Evolutionary conservation across 2,888 invertebrate species (phyloP).

Genomic region (Molanna angustata): DNA sequence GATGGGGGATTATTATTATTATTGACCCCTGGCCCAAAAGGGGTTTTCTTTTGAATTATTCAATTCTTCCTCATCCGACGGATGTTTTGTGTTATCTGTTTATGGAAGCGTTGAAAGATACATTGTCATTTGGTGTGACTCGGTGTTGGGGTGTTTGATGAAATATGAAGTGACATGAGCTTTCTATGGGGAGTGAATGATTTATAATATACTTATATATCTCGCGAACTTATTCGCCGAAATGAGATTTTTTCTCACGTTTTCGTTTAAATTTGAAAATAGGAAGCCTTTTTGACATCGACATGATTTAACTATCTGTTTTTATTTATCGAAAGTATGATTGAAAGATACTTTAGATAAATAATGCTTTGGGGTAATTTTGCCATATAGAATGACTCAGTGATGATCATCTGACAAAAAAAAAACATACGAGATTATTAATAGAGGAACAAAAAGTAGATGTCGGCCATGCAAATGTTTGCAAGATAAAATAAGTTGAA

Average conservation of each 20-base stretch:
- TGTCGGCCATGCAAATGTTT: too few species aligned
- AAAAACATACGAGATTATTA: too few species aligned
- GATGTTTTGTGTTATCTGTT: conserved; percentile 15
- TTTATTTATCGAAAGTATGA: too few species aligned
- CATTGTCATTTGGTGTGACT: conserved; percentile 14
- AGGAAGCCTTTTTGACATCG: too few species aligned
- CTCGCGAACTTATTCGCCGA: neutral
- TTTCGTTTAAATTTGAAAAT: too few species aligned
- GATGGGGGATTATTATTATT: conserved; percentile 22
- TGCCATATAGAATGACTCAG: too few species aligned
- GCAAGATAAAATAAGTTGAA: too few species aligned
- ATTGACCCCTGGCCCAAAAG: conserved; percentile 21
- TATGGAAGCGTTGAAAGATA: conserved; percentile 7
- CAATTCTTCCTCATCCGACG: conserved; percentile 15
- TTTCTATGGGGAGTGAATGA: conserved; percentile 9
- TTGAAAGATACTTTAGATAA: too few species aligned
- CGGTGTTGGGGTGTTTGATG: conserved; percentile 12
- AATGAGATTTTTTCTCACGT: conserved; percentile 7
- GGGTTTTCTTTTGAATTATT: conserved; percentile 25
- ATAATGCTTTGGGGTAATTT: too few species aligned
- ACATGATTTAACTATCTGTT: too few species aligned
- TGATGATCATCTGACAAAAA: too few species aligned
- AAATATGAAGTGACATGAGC: conserved; percentile 8
- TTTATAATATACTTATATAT: conserved; percentile 10
- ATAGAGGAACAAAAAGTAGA: too few species aligned